Base-by-base conservation (phyloP, 1,140 invertebrate genomes). In the Himalopsyche phryganea region DNA sequence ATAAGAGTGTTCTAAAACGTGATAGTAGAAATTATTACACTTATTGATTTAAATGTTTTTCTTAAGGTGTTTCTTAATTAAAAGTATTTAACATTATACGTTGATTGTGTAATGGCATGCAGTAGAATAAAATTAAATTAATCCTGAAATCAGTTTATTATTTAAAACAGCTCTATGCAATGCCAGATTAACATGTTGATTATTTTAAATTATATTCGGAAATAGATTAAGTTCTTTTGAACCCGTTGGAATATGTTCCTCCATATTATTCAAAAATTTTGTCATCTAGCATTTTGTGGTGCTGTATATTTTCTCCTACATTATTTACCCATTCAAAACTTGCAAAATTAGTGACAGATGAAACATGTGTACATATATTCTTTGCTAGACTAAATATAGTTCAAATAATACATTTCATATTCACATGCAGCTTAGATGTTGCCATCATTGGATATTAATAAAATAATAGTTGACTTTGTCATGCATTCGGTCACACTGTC, bases 161-260 rank as follows among this genome's bases (percentile, higher is more conserved):
- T 63, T 63, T 63, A 46, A 63, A 60, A 63, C 61, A 63, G 61
- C 61, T 60, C 61, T 60, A 57, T 47, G 61, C 61, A 63, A 63
- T 63, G 61, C 61, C 58, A 54, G 61, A 63, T 60, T 46, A 36
- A 35, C 38, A 19, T 14, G 2, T 11, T 38, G 15, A 19, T 55
- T 20, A 32, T 47, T 46, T 36, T 47, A 56, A 58, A 50, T 50
- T 58, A 47, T 50, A 28, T 28, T 28, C 23, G 23, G 23, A 28
- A 28, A 28, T 28, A 28, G 23, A 28, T 5, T 28, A 28, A 28
- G 13, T 49, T 23, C 47, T 2, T 13, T 5, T 28, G 23, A 28
- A 28, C 23, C 23, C 23, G 3, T 5, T 28, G 23, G 23, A 28
- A 28, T 5, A 5, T 28, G 9, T 28, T 28, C 23, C 23, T 28